Base-by-base conservation (phyloP, 2,888 invertebrate species). In the Pterostichus niger region DNA sequence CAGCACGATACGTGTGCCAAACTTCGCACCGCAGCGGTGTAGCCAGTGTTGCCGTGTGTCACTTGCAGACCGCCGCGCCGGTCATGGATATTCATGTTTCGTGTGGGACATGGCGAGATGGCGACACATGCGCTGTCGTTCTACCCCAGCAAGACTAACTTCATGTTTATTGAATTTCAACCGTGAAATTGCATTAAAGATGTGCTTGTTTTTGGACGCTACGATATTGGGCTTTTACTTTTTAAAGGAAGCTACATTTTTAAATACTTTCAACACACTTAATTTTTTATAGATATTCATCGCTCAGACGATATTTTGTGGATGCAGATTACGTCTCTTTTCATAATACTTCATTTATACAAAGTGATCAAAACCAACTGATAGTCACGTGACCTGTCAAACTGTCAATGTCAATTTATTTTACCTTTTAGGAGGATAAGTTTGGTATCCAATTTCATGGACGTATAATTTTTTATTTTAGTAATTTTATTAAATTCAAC, bases 51-150 rank as follows among this genome's bases (percentile, higher is more conserved):
- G 77, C 33, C n/a, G 31, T 17, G 24, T 59, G 61, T 61, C 73
- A 68, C 44, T 68, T 73, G 73, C 52, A 75, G 31, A 15, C 75
- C 49, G n/a, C 13, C 13, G 33, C 49, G n/a, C 13, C 13, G 33
- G 35, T 79, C 64, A 64, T 79, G 79, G 79, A 79, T 79, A 79
- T 79, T 64, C 79, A 79, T 79, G 64, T 79, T 61, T 61, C 79
- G 78, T 78, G 78, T 56, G 78, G 78, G 78, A 73, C 73, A 49
- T 46, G 49, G 64, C 6, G 59, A 24, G 33, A 64, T 17, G 59
- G 71, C 44, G 24, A 46, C 44, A 71, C 71, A 71, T 64, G 64
- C 64, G 64, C 33, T 11, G 24, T 40, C 40, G 40, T 15, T 54
- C 24, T 59, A 59, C 59, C 33, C 40, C 4, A 71, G 17, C 40